Evolutionary conservation across 2,113 vertebrate species (phyloP).

Genomic region (Lethenteron camtschaticum): DNA sequence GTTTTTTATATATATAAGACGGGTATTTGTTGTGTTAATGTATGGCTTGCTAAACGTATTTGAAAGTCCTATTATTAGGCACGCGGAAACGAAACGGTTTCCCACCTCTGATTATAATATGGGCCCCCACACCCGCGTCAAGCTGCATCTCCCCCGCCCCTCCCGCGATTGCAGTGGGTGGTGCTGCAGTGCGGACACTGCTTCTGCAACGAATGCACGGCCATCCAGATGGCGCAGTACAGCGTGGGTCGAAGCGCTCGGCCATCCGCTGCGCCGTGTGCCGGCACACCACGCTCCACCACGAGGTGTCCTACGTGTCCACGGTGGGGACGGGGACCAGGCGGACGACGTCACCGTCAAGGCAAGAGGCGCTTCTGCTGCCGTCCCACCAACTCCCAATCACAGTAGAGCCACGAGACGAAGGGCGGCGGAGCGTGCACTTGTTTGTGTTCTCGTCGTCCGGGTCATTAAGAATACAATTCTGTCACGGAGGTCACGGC

Average conservation of each 20-base stretch:
- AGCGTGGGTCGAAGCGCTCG: constrained; percentile 51
- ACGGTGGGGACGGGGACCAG: constrained; percentile 45
- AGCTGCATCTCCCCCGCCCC: background rate
- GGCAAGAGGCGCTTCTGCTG: constrained; percentile 19
- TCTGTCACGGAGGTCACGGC: no score
- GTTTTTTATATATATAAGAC: no score
- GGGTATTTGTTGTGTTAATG: no score
- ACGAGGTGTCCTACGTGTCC: constrained; percentile 90
- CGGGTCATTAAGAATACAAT: background rate
- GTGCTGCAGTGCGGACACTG: constrained; percentile 89
- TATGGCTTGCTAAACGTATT: no score
- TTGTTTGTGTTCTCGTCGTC: background rate
- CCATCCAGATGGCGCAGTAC: constrained; percentile 88
- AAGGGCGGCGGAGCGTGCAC: constrained; percentile 8
- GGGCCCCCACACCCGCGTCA: no score
- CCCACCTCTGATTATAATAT: no score
- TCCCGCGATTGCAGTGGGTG: constrained; percentile 48
- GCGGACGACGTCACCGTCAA: constrained; percentile 79
- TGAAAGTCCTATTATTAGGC: no score
- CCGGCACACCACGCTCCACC: constrained; percentile 71
- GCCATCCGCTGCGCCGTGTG: constrained; percentile 92
- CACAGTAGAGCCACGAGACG: no score
- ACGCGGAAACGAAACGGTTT: no score
- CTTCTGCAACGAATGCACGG: constrained; percentile 79
- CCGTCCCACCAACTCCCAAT: no score